Base-by-base conservation (phyloP, 2,888 invertebrate species). In the Drymonia ruficornis region DNA sequence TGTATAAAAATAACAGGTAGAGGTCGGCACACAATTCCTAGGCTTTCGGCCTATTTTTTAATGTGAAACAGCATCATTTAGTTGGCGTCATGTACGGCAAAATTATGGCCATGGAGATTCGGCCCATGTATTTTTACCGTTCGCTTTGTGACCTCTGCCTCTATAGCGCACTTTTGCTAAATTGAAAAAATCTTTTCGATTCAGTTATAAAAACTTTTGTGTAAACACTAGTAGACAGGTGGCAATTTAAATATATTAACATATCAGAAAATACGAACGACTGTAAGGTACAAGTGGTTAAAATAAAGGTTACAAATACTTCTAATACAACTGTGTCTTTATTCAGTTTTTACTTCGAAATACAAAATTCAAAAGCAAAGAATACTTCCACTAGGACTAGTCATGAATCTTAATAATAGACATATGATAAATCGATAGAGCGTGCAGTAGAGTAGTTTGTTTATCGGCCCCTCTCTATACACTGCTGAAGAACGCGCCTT, bases 391-490 rank as follows among this genome's bases (percentile, higher is more conserved):
- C 36, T 3, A 36, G 5, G n/a, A 36, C 36, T 36, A 58, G 52
- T 31, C 62, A 72, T 72, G 72, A 66, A 70, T 70, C 70, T 70
- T 61, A 72, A 70, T 72, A 59, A 70, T 67, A 56, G 67, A 65
- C 67, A 59, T 67, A 63, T 67, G 67, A 74, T 74, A 74, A 71
- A 74, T 75, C 71, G 66, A 74, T 68, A 54, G 53, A 67, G 61
- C 63, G 66, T 56, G 70, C 59, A 62, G 62, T 63, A 61, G 55
- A 70, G 62, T 72, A 70, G 70, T 70, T 70, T 72, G 67, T 72
- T 67, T 70, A 70, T 69, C 58, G 59, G 52, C 58, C 51, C 65
- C 55, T 62, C 62, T 72, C 57, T 55, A 58, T 59, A 61, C 62
- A 61, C 55, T 58, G 61, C 60, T 58, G 59, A 50, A 52, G 51